phyloP scores from a whole-genome alignment of 2,113 vertebrate genomes.

The Cercopithecus mona region DNA sequence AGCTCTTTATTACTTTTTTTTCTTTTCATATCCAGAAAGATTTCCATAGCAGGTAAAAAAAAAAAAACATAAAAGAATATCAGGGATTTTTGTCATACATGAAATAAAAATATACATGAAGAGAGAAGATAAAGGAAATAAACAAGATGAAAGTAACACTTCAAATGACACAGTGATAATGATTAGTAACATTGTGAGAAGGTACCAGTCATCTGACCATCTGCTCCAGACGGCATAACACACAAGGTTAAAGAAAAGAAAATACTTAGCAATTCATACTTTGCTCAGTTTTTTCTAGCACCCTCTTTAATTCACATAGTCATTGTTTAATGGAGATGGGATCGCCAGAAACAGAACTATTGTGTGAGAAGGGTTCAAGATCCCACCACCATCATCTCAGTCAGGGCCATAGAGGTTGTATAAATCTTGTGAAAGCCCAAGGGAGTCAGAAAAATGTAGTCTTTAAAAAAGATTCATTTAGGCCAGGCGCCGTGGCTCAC shows the following conservation, averaged over 20 bases:
- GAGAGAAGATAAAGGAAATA: constrained; percentile 61
- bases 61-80: constrained; percentile 68
- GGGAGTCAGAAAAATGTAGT: neutral
- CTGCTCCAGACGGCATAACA: constrained; percentile 78
- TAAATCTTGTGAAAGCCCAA: fast-evolving
- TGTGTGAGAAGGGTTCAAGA: neutral
- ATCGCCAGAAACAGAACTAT: neutral
- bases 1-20: constrained; percentile 44
- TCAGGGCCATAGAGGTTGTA: neutral
- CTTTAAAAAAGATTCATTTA: neutral
- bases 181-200: constrained; percentile 73
- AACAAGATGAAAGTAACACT: constrained; percentile 71
- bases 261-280: constrained; percentile 66
- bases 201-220: constrained; percentile 72
- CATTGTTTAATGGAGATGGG: neutral
- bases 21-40: constrained; percentile 40
- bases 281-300: constrained; percentile 5
- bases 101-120: constrained; percentile 75
- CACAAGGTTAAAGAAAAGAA: constrained; percentile 75
- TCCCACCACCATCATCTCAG: neutral
- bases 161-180: constrained; percentile 79
- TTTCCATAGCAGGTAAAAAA: constrained; percentile 69
- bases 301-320: neutral
- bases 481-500: too few relatives aligned
- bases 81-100: constrained; percentile 59